phyloP scores from a whole-genome alignment of 2,797 vertebrate genomes.

The Graptemys geographica region DNA sequence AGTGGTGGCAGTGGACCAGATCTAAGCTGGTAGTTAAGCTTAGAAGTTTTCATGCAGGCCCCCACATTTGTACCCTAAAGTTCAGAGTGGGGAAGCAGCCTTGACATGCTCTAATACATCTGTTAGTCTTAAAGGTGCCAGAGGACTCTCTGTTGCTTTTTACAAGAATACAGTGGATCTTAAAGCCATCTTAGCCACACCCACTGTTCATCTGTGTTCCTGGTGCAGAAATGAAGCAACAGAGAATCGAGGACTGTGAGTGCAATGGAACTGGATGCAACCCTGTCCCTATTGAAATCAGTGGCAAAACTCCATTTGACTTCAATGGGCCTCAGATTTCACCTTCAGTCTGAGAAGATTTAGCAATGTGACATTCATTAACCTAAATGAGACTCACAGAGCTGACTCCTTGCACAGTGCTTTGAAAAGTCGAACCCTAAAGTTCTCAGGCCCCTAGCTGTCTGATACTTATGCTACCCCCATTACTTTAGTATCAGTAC shows the following conservation, averaged over 20 bases:
- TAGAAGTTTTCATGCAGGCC: no score
- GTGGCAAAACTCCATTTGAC: neutral
- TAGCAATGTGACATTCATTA: no score
- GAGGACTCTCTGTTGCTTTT: no score
- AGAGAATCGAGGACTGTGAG: neutral
- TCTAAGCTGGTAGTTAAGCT: no score
- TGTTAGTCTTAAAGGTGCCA: no score
- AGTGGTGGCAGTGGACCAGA: no score
- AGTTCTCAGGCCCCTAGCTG: fast-evolving
- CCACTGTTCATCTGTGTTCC: neutral
- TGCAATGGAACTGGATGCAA: neutral
- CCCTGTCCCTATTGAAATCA: neutral
- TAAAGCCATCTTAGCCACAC: neutral
- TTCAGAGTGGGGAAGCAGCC: no score
- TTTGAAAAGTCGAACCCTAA: neutral
- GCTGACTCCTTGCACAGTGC: fast-evolving
- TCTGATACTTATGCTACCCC: no score
- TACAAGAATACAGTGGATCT: neutral
- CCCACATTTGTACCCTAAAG: no score
- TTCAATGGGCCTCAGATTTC: neutral
- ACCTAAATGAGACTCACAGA: neutral
- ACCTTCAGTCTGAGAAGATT: no score
- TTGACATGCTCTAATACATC: no score
- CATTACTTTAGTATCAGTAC: no score
- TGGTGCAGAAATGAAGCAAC: neutral